Evolutionary conservation across 30 jellyfish, hydroid and myxozoan species (phyloP), one percentile per base, ranked within the genome.

Genomic region (Aurelia aurita complex sp. Pacific): DNA sequence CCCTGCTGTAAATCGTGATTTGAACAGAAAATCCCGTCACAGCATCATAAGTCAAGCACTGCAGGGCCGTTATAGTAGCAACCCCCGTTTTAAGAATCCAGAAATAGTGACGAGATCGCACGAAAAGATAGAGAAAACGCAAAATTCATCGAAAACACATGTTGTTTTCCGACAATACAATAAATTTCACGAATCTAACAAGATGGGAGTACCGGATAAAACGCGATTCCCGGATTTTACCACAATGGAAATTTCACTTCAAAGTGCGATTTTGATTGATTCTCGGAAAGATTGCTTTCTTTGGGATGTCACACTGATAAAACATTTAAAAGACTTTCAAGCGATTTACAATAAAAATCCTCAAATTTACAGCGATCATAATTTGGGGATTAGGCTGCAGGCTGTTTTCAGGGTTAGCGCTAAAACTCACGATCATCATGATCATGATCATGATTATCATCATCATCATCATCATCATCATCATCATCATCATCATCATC

Each of bases 101-200:
- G 62, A 77, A 77, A 77, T 40, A 62, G 87, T 77, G 87, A 77
- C 87, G 77, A 69, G 68, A 77, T 77, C 75, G 77, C 87, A 32
- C 15, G 77, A 36, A 61, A 54, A 23, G 87, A 77, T 77, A 77
- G 77, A 63, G 52, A 77, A 60, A 60, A 63, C 87, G 32, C 50
- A 15, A 40, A 61, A 54, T 59, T 77, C 87, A 29, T 63, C 67
- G 36, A 13, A 42, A 42, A 76, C 87, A 77, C 87, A 77, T 61
- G 87, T 61, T 61, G 42, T 60, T 52, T 18, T 38, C 61, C 10
- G 42, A 61, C 14, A 10, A 19, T 16, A 77, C 77, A 77, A 77
- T 77, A 63, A 65, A 34, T 29, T 77, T 69, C 15, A 66, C 53
- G 50, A 62, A 61, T 46, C 60, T 61, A 59, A 36, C 52, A 19